These are phyloP conservation scores for Barbus barbus DNA, from an alignment of 2,113 vertebrate species.

Conservation along the genomic window DNA sequence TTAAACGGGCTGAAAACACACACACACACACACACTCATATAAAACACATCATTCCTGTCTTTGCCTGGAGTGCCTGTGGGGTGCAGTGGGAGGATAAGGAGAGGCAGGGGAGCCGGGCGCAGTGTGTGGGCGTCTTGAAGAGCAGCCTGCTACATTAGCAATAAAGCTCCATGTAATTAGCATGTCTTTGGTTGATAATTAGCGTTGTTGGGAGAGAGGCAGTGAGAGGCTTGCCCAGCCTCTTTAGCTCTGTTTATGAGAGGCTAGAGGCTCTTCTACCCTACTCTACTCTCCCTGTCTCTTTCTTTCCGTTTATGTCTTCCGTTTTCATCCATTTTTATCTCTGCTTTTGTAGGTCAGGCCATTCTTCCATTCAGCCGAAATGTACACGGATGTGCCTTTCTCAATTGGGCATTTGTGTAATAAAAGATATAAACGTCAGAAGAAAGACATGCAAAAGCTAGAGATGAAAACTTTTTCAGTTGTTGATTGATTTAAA, in stretches of 20 bases:
- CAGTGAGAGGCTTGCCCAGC: constrained; percentile 73
- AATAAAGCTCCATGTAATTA: constrained; percentile 88
- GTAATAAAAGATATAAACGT: too few relatives aligned
- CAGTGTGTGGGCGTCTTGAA: constrained; percentile 77
- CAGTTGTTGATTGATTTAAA: too few relatives aligned
- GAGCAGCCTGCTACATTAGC: constrained; percentile 82
- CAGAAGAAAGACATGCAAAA: too few relatives aligned
- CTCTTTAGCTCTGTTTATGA: constrained; percentile 78
- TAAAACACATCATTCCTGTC: constrained; percentile 51
- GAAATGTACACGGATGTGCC: background rate
- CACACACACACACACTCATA: background rate
- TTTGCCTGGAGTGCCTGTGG: constrained; percentile 69
- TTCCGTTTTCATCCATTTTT: constrained; percentile 50
- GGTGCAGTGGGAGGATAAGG: constrained; percentile 78
- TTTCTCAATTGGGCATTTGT: too few relatives aligned
- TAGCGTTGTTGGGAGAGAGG: constrained; percentile 82
- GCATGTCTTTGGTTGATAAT: constrained; percentile 88
- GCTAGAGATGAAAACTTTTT: too few relatives aligned
- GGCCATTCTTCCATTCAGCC: constrained; percentile 41
- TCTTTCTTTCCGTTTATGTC: constrained; percentile 39
- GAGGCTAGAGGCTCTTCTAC: constrained; percentile 71
- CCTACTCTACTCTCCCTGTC: constrained; percentile 45
- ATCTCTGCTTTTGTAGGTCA: constrained; percentile 44
- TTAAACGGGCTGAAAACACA: too few relatives aligned
- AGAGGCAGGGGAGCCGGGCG: constrained; percentile 78